phyloP scores from a whole-genome alignment of 1,140 invertebrate genomes.

The Orchesella cincta region DNA sequence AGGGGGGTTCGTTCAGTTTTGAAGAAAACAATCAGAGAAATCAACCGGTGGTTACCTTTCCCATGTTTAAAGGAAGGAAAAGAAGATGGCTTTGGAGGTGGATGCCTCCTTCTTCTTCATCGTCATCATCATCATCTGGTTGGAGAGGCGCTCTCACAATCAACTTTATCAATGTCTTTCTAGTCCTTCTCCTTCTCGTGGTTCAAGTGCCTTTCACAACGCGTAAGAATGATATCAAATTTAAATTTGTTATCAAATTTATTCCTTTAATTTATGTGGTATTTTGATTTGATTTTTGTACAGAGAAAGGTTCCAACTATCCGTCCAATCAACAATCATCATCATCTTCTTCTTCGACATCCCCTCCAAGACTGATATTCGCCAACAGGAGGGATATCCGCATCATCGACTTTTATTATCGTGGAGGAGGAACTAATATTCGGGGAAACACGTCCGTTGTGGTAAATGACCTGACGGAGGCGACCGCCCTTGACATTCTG shows the following conservation, averaged over 20 bases:
- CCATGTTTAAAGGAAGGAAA: slow-evolving; percentile 1
- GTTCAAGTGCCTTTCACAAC: slow-evolving; percentile 26
- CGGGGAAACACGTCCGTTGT: slow-evolving; percentile 39
- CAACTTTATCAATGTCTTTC: neutral
- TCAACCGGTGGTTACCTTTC: slow-evolving; percentile 21
- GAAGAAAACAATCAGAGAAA: too few relatives aligned
- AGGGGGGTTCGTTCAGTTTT: too few relatives aligned
- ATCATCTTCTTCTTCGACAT: neutral
- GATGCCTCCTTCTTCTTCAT: neutral
- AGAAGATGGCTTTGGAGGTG: neutral
- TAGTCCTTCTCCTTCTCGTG: neutral
- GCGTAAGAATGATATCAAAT: slow-evolving; percentile 25
- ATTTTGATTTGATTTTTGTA: neutral
- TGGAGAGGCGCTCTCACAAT: too few relatives aligned
- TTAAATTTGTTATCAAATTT: neutral
- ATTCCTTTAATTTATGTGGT: neutral
- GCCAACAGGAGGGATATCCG: slow-evolving; percentile 49
- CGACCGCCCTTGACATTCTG: slow-evolving; percentile 42
- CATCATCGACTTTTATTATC: slow-evolving; percentile 30
- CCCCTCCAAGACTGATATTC: slow-evolving; percentile 27
- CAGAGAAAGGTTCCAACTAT: slow-evolving; percentile 18
- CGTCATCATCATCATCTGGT: neutral
- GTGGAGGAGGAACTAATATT: neutral
- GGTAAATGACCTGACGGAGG: slow-evolving; percentile 42
- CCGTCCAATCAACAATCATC: neutral